phyloP scores from a whole-genome alignment of 2,888 invertebrate genomes.

The Luffia ferchaultella region DNA sequence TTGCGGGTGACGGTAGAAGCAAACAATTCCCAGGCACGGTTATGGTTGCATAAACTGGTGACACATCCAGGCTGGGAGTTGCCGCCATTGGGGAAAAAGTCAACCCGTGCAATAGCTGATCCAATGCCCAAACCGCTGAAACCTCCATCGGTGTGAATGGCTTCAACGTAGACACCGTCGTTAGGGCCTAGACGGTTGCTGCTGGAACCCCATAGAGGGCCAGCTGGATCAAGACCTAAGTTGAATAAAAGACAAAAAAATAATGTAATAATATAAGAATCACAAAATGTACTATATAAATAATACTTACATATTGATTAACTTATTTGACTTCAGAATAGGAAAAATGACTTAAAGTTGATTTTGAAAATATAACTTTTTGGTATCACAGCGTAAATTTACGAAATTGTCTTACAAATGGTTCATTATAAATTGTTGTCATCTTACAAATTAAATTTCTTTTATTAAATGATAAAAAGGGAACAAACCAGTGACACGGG shows the following conservation, averaged over 20 bases:
- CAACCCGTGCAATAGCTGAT: conserved; percentile 1
- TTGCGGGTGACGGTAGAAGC: conserved; percentile 4
- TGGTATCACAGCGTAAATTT: too few species aligned
- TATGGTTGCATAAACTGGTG: conserved; percentile 5
- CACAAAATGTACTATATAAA: background rate
- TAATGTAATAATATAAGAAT: too few species aligned
- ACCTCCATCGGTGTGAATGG: conserved; percentile 7
- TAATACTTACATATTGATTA: background rate
- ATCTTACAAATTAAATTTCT: background rate
- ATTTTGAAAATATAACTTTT: background rate
- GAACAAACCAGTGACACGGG: conserved; percentile 39
- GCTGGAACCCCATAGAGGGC: conserved; percentile 31
- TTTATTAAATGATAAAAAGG: background rate
- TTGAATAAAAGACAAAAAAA: background rate
- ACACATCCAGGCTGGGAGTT: conserved; percentile 4
- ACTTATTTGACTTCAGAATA: background rate
- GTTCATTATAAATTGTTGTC: background rate
- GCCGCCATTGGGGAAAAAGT: conserved; percentile 22
- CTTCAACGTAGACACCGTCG: conserved; percentile 20
- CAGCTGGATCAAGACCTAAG: conserved; percentile 23
- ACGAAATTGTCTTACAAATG: background rate
- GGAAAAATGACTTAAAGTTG: background rate
- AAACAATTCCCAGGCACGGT: conserved; percentile 3
- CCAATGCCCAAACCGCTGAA: conserved; percentile 5
- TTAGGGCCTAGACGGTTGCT: background rate